A percentile compares a stretch with the other conserved stretches of the same genome.
Conservation (phyloP, 1,140 invertebrate species). For the Pseudobourletiella spinata region DNA sequence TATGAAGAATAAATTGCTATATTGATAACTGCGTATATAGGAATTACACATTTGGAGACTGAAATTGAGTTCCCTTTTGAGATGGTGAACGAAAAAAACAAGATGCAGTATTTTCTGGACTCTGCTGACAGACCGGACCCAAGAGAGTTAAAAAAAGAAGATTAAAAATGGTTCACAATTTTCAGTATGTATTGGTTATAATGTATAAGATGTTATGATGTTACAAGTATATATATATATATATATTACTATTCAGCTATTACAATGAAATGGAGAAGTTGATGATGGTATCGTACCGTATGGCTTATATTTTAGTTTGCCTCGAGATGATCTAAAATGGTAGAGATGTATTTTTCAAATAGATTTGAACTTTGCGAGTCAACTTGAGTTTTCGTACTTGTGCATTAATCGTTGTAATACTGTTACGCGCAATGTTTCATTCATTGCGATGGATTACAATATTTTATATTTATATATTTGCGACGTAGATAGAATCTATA, state of each 20-base stretch:
- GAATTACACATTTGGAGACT: slow-evolving; percentile 3
- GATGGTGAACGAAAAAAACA: slow-evolving; percentile 2
- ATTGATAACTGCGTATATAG: not conserved
- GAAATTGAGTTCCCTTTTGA: slow-evolving; percentile 4
- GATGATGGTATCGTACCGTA: not conserved
- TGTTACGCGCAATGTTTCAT: slow-evolving; percentile 1
- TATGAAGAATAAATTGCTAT: not conserved
- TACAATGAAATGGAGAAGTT: not conserved
- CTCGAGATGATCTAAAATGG: not conserved
- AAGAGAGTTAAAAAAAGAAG: not conserved
- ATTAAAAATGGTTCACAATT: not conserved
- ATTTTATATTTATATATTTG: slow-evolving; percentile 9
- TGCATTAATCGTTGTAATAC: slow-evolving; percentile 1
- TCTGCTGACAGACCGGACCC: not conserved
- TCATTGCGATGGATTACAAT: not conserved
- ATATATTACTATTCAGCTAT: not conserved
- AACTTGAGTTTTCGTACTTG: not conserved
- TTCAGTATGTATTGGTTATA: slow-evolving; percentile 2
- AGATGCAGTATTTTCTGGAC: slow-evolving; percentile 2
- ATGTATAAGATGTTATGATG: not conserved
- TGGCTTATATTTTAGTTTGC: not conserved
- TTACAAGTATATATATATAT: not conserved
- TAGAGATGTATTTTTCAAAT: not conserved
- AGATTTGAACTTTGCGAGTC: slow-evolving; percentile 4
- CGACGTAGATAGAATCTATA: not conserved